A percentile compares a stretch with the other conserved stretches of the same genome.
phyloP scores from a whole-genome alignment of 2,888 invertebrate genomes.

The Caradrina kadenii region DNA sequence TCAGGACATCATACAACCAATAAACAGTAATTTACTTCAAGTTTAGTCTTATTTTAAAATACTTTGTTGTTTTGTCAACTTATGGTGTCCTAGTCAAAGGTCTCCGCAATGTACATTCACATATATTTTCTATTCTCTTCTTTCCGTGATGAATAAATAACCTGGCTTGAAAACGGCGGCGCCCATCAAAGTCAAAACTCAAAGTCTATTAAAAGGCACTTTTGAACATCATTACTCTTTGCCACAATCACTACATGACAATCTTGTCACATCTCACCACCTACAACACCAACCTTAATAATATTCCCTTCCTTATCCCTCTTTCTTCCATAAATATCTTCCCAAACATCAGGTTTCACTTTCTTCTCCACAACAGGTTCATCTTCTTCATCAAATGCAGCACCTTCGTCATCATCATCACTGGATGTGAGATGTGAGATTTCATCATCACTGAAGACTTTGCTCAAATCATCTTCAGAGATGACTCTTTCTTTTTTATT shows the following conservation, averaged over 20 bases:
- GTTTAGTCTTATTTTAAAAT: too few relatives aligned
- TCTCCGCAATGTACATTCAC: too few relatives aligned
- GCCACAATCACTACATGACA: neutral
- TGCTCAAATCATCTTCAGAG: constrained; percentile 76
- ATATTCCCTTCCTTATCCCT: constrained; percentile 95
- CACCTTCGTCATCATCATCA: constrained; percentile 72
- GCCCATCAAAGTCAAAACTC: too few relatives aligned
- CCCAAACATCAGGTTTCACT: constrained; percentile 91
- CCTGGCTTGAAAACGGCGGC: too few relatives aligned
- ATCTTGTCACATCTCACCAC: neutral
- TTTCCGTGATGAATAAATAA: too few relatives aligned
- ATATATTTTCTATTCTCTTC: too few relatives aligned
- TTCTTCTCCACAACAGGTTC: constrained; percentile 67
- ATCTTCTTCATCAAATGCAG: constrained; percentile 68
- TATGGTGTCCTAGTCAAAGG: too few relatives aligned
- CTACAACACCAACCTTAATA: constrained; percentile 86
- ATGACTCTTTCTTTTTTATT: constrained; percentile 72
- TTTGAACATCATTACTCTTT: too few relatives aligned
- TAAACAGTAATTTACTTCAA: too few relatives aligned
- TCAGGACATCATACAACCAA: too few relatives aligned
- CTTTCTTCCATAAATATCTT: constrained; percentile 98
- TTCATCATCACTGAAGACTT: constrained; percentile 88
- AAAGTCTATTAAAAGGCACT: too few relatives aligned
- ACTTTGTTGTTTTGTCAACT: too few relatives aligned
- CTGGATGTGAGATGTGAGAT: constrained; percentile 82